These are phyloP conservation scores for Oreohelix idahoensis DNA, from an alignment of 1,140 invertebrate species.

Conservation along the genomic window DNA sequence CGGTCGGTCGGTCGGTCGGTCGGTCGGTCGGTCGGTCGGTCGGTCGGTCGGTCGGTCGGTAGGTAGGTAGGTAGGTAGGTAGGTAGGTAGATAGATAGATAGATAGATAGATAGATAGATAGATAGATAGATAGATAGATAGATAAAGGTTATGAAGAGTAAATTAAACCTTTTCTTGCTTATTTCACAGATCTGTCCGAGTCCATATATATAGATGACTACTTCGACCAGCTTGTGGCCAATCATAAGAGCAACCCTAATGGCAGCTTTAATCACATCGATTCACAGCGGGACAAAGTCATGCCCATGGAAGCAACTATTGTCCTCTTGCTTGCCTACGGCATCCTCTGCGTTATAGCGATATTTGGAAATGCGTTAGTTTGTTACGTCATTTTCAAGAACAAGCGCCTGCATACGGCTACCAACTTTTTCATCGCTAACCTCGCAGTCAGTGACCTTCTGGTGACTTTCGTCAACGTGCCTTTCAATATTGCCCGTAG, in stretches of 20 bases:
- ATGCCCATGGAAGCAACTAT: conserved; percentile 38
- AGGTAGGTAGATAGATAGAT: too few relatives aligned
- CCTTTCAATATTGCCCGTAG: conserved; percentile 75
- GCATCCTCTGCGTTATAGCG: conserved; percentile 68
- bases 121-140: too few relatives aligned
- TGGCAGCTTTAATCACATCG: conserved; percentile 1
- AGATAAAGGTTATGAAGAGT: too few relatives aligned
- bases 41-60: too few relatives aligned
- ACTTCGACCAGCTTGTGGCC: neutral
- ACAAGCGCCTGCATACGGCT: conserved; percentile 95
- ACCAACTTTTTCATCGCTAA: conserved; percentile 98
- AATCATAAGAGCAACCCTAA: conserved; percentile 3
- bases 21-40: too few relatives aligned
- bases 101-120: too few relatives aligned
- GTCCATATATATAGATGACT: neutral
- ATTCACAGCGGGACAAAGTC: conserved; percentile 38
- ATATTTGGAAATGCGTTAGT: conserved; percentile 90
- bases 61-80: too few relatives aligned
- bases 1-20: too few relatives aligned
- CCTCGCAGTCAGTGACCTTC: conserved; percentile 93
- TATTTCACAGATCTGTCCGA: conserved; percentile 1
- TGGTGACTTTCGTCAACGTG: conserved; percentile 92
- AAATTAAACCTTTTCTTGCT: neutral
- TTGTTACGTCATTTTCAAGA: conserved; percentile 86
- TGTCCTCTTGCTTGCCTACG: conserved; percentile 66